These are phyloP conservation scores for Heteromurus nitidus DNA, from an alignment of 2,888 invertebrate species.

Conservation along the genomic window DNA sequence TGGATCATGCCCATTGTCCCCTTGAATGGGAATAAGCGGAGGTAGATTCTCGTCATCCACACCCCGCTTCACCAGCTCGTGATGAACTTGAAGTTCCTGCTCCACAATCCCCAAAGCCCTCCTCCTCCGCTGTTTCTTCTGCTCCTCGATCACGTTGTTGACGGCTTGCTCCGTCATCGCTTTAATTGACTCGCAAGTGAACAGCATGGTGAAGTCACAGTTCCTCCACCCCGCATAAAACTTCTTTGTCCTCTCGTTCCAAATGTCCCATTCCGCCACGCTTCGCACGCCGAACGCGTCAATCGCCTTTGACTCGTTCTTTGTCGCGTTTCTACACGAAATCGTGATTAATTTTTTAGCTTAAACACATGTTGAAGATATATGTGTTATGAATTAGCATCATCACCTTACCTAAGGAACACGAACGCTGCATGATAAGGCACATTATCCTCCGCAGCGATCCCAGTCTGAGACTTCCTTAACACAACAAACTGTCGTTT, in stretches of 20 bases:
- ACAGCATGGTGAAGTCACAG: conserved; percentile 24
- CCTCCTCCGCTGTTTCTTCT: background rate
- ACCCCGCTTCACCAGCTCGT: background rate
- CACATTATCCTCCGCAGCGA: background rate
- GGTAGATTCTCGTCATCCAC: background rate
- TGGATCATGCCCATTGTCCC: background rate
- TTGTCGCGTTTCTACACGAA: background rate
- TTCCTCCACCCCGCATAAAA: conserved; percentile 29
- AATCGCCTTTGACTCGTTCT: background rate
- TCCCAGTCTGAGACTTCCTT: background rate
- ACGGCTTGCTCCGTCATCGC: conserved; percentile 6
- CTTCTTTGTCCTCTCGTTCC: conserved; percentile 8
- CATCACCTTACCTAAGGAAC: conserved; percentile 14
- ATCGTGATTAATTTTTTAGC: too few species aligned
- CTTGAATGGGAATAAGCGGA: background rate
- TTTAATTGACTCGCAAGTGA: conserved; percentile 22
- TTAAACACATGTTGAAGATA: too few species aligned
- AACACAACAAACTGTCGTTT: conserved; percentile 32
- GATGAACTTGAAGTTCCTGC: background rate
- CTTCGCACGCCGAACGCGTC: background rate
- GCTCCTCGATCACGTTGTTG: background rate
- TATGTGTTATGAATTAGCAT: too few species aligned
- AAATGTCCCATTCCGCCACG: conserved; percentile 35
- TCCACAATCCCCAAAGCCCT: background rate
- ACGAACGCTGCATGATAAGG: conserved; percentile 1